phyloP scores from a whole-genome alignment of 2,888 invertebrate species.

The Andrena flavipes region DNA sequence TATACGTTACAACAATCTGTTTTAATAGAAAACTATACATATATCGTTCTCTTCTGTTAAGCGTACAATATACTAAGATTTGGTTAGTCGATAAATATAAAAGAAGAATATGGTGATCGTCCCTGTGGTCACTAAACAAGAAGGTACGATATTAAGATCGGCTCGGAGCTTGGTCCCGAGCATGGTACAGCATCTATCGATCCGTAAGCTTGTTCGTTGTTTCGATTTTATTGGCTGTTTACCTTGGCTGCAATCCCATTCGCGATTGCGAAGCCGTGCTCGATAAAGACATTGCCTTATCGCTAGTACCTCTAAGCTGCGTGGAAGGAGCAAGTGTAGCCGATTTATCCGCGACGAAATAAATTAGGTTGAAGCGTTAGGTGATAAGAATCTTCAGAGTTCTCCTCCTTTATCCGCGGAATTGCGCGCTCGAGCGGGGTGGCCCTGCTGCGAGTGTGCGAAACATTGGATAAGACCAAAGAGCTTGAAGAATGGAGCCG shows the following conservation, averaged over 20 bases:
- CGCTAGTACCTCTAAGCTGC: conserved; percentile 18
- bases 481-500: conserved; percentile 30
- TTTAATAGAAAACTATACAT: conserved; percentile 59
- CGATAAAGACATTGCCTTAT: conserved; percentile 46
- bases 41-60: conserved; percentile 48
- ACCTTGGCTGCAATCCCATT: conserved; percentile 3
- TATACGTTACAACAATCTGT: conserved; percentile 31
- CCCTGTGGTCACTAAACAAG: conserved; percentile 39
- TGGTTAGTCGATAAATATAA: conserved; percentile 79
- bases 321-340: not conserved
- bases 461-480: conserved; percentile 29
- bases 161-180: not conserved
- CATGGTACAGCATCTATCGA: conserved; percentile 1
- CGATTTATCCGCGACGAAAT: conserved; percentile 4
- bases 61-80: conserved; percentile 72
- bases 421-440: not conserved
- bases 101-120: conserved; percentile 51
- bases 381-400: conserved; percentile 20
- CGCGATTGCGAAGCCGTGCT: conserved; percentile 15
- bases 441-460: not conserved
- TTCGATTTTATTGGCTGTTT: not conserved
- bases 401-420: conserved; percentile 13
- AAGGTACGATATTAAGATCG: conserved; percentile 47
- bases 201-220: not conserved
- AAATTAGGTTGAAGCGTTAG: conserved; percentile 2